These are phyloP conservation scores for Protodeltote pygarga DNA, from an alignment of 2,888 invertebrate genomes.

Conservation along the genomic window DNA sequence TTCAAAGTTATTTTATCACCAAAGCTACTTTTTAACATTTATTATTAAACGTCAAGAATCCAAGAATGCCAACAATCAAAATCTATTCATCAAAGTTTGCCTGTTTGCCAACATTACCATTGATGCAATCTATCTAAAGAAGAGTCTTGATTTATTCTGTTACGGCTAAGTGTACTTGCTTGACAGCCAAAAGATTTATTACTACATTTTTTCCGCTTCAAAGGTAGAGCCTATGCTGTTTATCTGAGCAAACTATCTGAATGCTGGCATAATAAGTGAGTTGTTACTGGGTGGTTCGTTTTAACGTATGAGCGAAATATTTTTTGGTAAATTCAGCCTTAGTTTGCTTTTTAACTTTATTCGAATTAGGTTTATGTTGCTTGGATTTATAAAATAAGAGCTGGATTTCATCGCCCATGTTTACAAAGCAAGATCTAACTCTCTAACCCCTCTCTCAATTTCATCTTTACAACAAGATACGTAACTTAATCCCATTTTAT, in stretches of 20 bases:
- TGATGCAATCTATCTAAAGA: conserved; percentile 63
- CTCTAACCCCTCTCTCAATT: too few relatives aligned
- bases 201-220: conserved; percentile 65
- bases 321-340: conserved; percentile 4
- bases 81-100: not conserved
- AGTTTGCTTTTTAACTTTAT: not conserved
- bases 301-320: conserved; percentile 17
- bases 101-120: conserved; percentile 58
- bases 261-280: conserved; percentile 49
- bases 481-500: not conserved
- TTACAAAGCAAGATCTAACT: too few relatives aligned
- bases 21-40: too few relatives aligned
- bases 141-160: conserved; percentile 73
- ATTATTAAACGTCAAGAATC: too few relatives aligned
- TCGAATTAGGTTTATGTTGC: not conserved
- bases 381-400: not conserved
- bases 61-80: not conserved
- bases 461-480: too few relatives aligned
- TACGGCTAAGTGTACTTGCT: conserved; percentile 68
- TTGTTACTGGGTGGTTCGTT: conserved; percentile 25
- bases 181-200: conserved; percentile 77
- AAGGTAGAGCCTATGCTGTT: conserved; percentile 58
- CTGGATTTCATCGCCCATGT: too few relatives aligned
- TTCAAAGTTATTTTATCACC: too few relatives aligned
- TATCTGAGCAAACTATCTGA: conserved; percentile 53